These are phyloP conservation scores for Ornithoptera priamus DNA, from an alignment of 2,888 invertebrate species.

Conservation along the genomic window DNA sequence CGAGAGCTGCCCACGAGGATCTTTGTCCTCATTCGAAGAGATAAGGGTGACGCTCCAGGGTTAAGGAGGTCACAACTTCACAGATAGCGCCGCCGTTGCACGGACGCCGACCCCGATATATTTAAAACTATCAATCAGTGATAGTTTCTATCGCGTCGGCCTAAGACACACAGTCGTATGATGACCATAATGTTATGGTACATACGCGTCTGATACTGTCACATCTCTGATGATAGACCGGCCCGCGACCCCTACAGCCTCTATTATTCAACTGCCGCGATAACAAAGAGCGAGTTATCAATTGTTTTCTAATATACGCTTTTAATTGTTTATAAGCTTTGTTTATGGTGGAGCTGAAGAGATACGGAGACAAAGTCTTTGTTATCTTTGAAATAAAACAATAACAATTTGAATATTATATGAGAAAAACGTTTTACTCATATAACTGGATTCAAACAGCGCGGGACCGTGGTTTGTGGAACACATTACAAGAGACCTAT, in stretches of 20 bases:
- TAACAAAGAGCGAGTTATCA: slow-evolving; percentile 30
- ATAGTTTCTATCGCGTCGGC: neutral
- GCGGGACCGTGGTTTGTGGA: no score
- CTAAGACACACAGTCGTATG: slow-evolving; percentile 20
- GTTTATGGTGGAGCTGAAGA: slow-evolving; percentile 4
- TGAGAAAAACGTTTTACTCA: no score
- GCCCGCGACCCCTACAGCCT: slow-evolving; percentile 40
- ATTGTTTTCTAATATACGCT: slow-evolving; percentile 25
- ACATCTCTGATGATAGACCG: slow-evolving; percentile 38
- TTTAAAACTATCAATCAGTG: slow-evolving; percentile 13
- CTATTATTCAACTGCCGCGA: slow-evolving; percentile 34
- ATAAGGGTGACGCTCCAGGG: slow-evolving; percentile 66
- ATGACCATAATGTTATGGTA: neutral
- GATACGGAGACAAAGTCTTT: slow-evolving; percentile 1
- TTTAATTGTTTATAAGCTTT: slow-evolving; percentile 17
- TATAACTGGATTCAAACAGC: no score
- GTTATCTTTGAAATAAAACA: neutral
- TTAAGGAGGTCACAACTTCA: slow-evolving; percentile 64
- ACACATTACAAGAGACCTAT: no score
- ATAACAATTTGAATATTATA: neutral
- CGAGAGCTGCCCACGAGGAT: slow-evolving; percentile 49
- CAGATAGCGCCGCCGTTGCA: slow-evolving; percentile 56
- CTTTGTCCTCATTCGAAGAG: slow-evolving; percentile 71
- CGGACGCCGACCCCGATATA: slow-evolving; percentile 61
- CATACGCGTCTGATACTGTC: slow-evolving; percentile 35